Conservation (phyloP, 1,140 invertebrate genomes). For the Trachelipus rathkii region DNA sequence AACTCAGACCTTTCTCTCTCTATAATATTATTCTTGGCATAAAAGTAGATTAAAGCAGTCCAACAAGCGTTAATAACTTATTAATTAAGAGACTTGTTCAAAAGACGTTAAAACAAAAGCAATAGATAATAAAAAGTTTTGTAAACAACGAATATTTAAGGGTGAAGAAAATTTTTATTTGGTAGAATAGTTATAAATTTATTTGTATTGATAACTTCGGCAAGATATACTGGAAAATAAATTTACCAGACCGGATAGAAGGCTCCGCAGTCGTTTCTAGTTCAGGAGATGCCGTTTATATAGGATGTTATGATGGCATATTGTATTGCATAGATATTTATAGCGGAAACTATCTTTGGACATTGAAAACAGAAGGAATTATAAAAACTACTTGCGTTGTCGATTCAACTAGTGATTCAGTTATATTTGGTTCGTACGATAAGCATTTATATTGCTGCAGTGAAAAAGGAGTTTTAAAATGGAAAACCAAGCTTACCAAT, state of each 20-base stretch:
- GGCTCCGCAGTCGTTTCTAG: background rate
- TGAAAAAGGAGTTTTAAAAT: background rate
- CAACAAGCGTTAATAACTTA: background rate
- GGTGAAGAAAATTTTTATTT: background rate
- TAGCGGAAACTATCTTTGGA: background rate
- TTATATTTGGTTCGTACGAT: background rate
- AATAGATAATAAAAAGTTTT: too few relatives aligned
- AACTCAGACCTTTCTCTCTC: too few relatives aligned
- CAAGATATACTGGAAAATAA: background rate
- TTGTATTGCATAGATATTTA: background rate
- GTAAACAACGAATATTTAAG: background rate
- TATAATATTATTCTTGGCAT: too few relatives aligned
- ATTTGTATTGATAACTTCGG: background rate
- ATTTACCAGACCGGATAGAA: background rate
- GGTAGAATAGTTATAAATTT: background rate
- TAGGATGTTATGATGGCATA: background rate
- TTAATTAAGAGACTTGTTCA: background rate
- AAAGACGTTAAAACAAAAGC: too few relatives aligned
- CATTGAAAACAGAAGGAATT: background rate
- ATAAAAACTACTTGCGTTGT: background rate
- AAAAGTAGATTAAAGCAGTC: too few relatives aligned
- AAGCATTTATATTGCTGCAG: conserved; percentile 1
- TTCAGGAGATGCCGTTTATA: background rate
- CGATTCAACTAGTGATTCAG: background rate
- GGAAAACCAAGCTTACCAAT: background rate